Conservation (phyloP, 2,797 vertebrate species). For the Gephyroberyx darwinii region DNA sequence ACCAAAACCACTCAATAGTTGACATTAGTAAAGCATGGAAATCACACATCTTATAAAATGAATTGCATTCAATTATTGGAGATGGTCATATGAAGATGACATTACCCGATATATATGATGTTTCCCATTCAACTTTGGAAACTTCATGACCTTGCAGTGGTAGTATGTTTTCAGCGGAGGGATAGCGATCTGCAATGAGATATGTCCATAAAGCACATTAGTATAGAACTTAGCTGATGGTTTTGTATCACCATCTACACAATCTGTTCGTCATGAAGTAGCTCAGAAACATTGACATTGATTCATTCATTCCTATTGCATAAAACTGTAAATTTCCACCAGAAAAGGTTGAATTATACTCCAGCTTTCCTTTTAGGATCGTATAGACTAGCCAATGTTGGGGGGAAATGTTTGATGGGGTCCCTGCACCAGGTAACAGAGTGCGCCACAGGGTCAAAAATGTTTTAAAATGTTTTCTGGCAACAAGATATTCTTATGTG, state of each 20-base stretch:
- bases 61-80: no score
- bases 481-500: no score
- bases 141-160: constrained; percentile 81
- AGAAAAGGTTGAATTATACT: neutral
- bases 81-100: neutral
- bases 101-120: constrained; percentile 84
- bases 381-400: neutral
- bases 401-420: no score
- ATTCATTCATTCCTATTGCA: neutral
- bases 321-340: neutral
- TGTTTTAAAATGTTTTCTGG: no score
- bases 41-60: no score
- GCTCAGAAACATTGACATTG: neutral
- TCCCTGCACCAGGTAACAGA: no score
- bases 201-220: neutral
- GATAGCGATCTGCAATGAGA: constrained; percentile 77
- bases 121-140: constrained; percentile 76
- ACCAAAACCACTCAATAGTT: no score
- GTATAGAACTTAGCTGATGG: neutral
- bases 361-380: neutral
- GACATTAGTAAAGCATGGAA: no score
- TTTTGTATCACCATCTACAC: neutral
- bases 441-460: no score
- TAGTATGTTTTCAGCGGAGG: constrained; percentile 80
- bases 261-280: no score